Evolutionary conservation across 2,888 invertebrate genomes (phyloP).

Genomic region (Molanna angustata): DNA sequence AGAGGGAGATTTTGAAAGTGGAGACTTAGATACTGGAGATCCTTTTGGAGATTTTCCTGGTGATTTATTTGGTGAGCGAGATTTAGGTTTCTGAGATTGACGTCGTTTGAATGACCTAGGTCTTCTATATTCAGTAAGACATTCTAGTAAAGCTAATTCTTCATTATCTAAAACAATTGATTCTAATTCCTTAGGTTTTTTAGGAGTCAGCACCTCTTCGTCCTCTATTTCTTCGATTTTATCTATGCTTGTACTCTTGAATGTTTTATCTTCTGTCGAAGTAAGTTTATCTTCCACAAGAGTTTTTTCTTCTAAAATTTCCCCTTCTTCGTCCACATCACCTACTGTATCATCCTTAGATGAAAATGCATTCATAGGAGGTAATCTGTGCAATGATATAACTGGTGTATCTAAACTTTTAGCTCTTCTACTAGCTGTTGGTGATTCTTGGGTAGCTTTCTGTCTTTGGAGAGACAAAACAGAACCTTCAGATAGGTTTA

Average conservation of each 20-base stretch:
- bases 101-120: slow-evolving; percentile 53
- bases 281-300: slow-evolving; percentile 46
- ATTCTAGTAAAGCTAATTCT: slow-evolving; percentile 55
- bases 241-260: slow-evolving; percentile 35
- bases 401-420: slow-evolving; percentile 84
- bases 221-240: slow-evolving; percentile 57
- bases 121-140: slow-evolving; percentile 51
- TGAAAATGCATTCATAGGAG: slow-evolving; percentile 82
- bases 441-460: slow-evolving; percentile 71
- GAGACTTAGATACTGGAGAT: slow-evolving; percentile 51
- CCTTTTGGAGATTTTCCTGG: slow-evolving; percentile 49
- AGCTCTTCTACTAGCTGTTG: slow-evolving; percentile 70
- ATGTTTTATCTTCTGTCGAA: slow-evolving; percentile 33
- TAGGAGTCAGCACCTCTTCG: slow-evolving; percentile 44
- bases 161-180: slow-evolving; percentile 57
- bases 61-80: slow-evolving; percentile 44
- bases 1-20: slow-evolving; percentile 53
- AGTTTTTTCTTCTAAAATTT: slow-evolving; percentile 59
- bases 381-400: slow-evolving; percentile 74
- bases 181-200: slow-evolving; percentile 42
- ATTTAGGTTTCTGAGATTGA: slow-evolving; percentile 43
- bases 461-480: slow-evolving; percentile 75
- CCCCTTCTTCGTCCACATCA: slow-evolving; percentile 66
- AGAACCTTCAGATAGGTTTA: slow-evolving; percentile 83
- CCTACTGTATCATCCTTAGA: slow-evolving; percentile 87